Percentiles rank a stretch among this genome's conserved stretches.
Evolutionary conservation across 2,797 vertebrate genomes (phyloP).

Genomic region (Epinephelus malabaricus): DNA sequence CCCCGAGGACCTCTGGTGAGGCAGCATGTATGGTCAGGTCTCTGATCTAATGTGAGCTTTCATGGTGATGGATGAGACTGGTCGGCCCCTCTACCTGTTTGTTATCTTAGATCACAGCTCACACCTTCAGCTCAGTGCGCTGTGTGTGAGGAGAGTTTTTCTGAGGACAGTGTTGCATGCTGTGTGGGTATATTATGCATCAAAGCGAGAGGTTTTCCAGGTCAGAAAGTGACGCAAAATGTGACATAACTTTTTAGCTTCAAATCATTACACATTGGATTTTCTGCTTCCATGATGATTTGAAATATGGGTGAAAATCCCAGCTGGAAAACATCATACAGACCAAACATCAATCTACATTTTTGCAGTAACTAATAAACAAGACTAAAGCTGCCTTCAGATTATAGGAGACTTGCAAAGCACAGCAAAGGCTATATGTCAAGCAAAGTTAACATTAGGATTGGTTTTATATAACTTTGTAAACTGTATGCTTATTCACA

Average conservation of each 20-base stretch:
- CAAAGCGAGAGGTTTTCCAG: background rate
- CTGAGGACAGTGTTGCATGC: conserved; percentile 1
- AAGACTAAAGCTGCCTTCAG: too few species aligned
- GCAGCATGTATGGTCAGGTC: conserved; percentile 28
- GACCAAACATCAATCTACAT: background rate
- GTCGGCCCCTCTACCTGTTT: conserved; percentile 64
- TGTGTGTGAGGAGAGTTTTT: background rate
- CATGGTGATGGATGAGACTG: conserved; percentile 37
- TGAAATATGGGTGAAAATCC: background rate
- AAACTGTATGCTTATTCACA: too few species aligned
- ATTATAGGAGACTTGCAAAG: too few species aligned
- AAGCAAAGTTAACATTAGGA: too few species aligned
- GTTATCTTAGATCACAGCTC: conserved; percentile 56
- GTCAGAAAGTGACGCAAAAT: background rate
- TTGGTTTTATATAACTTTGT: too few species aligned
- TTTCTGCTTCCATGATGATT: background rate
- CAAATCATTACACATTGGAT: background rate
- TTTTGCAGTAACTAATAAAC: background rate
- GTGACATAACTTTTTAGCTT: too few species aligned
- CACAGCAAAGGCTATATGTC: too few species aligned
- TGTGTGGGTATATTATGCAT: background rate
- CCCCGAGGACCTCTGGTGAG: conserved; percentile 15
- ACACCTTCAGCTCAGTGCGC: conserved; percentile 12
- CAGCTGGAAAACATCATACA: background rate
- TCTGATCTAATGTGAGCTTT: conserved; percentile 35